Conservation (phyloP, 2,113 vertebrate genomes). For the Equus przewalskii region DNA sequence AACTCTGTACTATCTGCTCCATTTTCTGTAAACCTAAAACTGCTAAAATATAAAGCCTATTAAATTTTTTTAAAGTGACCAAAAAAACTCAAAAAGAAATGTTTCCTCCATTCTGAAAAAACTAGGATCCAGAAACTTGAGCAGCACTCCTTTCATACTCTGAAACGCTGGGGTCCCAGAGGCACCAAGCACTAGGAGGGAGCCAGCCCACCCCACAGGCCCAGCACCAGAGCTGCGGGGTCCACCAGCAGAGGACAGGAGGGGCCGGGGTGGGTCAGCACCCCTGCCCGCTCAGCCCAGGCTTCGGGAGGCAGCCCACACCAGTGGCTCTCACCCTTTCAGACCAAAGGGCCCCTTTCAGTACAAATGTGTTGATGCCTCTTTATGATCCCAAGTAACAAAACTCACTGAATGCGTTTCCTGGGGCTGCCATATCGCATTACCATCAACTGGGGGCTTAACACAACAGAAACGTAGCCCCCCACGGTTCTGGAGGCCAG, state of each 20-base stretch:
- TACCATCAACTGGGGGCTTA: background rate
- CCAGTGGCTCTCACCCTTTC: background rate
- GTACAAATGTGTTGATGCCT: background rate
- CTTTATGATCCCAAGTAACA: background rate
- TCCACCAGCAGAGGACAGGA: background rate
- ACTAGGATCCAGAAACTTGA: background rate
- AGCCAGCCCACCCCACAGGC: rapidly evolving
- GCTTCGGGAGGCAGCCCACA: background rate
- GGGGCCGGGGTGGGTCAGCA: too few species aligned
- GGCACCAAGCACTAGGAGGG: background rate
- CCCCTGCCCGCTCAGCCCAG: background rate
- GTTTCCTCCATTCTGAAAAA: background rate
- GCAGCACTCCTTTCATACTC: background rate
- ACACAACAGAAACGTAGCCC: background rate
- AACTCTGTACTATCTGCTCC: background rate
- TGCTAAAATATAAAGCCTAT: background rate
- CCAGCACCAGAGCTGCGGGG: background rate
- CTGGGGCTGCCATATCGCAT: background rate
- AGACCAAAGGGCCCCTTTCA: background rate
- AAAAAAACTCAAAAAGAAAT: background rate
- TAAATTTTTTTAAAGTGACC: background rate
- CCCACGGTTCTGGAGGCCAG: background rate
- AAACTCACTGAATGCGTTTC: background rate
- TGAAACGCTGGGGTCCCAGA: background rate
- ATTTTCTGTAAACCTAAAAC: conserved; percentile 27